A percentile compares a stretch with the other conserved stretches of the same genome.
Conservation (phyloP, 2,797 vertebrate species). For the Gallirallus australis region DNA sequence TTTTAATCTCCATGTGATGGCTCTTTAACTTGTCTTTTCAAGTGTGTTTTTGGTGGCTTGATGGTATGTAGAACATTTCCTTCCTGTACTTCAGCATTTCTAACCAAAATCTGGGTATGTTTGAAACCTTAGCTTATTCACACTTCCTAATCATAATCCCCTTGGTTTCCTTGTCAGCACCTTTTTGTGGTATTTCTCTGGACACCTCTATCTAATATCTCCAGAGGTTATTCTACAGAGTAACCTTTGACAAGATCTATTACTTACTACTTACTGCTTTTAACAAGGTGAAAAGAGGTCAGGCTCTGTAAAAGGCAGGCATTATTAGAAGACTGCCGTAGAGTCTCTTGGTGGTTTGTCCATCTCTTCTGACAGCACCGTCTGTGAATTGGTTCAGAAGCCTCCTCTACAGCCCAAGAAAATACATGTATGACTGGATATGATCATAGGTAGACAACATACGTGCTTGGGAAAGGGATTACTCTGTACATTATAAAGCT, state of each 20-base stretch:
- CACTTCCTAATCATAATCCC: slow-evolving; percentile 64
- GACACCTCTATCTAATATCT: slow-evolving; percentile 65
- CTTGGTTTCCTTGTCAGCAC: slow-evolving; percentile 65
- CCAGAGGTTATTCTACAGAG: slow-evolving; percentile 65
- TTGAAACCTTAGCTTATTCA: slow-evolving; percentile 67
- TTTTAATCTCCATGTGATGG: slow-evolving; percentile 32
- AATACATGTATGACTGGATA: background rate
- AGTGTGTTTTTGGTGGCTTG: slow-evolving; percentile 57
- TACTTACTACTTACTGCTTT: slow-evolving; percentile 67
- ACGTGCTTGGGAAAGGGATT: background rate
- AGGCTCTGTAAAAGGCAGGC: slow-evolving; percentile 39
- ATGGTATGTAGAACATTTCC: slow-evolving; percentile 69
- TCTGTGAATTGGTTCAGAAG: background rate
- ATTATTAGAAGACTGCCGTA: slow-evolving; percentile 12
- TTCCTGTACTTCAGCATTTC: slow-evolving; percentile 55
- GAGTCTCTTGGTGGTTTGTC: slow-evolving; percentile 16
- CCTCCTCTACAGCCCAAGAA: background rate
- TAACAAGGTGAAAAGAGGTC: slow-evolving; percentile 55
- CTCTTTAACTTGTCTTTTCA: slow-evolving; percentile 58
- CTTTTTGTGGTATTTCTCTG: slow-evolving; percentile 64
- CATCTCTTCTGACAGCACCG: slow-evolving; percentile 7
- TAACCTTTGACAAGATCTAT: slow-evolving; percentile 73
- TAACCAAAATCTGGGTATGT: slow-evolving; percentile 45
- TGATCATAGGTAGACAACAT: background rate
- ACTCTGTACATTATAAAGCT: background rate